Base-by-base conservation (phyloP, 2,113 vertebrate species). In the Sarotherodon lohbergeri region DNA sequence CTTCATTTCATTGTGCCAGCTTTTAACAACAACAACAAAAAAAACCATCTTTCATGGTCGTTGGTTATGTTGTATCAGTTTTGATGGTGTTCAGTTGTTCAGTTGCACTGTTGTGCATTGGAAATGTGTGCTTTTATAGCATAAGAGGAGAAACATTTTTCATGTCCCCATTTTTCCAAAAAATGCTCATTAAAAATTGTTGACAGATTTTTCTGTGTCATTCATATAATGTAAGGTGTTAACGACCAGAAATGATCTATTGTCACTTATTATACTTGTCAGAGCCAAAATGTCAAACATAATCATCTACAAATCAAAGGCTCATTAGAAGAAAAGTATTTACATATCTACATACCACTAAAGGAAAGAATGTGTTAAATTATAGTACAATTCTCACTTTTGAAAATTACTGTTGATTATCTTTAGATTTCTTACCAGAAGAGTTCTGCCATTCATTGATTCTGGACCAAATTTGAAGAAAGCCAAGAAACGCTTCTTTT, bases 171-270 rank as follows among this genome's bases (percentile, higher is more conserved):
- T 71, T 71, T 14, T 41, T 68, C 11, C 6, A 68, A 68, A 68
- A 41, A 41, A 22, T 39, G n/a, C 12, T 41, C 19, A 22, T 22
- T 22, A 68, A 41, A 41, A 22, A 14, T 68, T 68, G 11, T 39
- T 41, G 19, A 22, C 34, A 8, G 63, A 12, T 2, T 68, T 41
- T 22, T 41, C 34, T 39, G 19, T 68, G 7, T 68, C 10, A n/a
- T 41, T 41, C 19, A 41, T 22, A 24, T 71, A 71, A 71, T 1
- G n/a, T 71, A 43, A 71, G n/a, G 39, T 16, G 13, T 71, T 43
- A 71, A 43, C 0, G 0, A 1, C 13, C 13, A 46, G 39, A 73
- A 46, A 41, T 27, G 0, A 34, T 61, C 57, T 61, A 32, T 17
- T 61, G 29, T 34, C 29, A 61, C 12, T 73, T 43, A 24, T 43